These are phyloP conservation scores for Phodopus roborovskii DNA, from an alignment of 2,113 vertebrate genomes.

Conservation along the genomic window DNA sequence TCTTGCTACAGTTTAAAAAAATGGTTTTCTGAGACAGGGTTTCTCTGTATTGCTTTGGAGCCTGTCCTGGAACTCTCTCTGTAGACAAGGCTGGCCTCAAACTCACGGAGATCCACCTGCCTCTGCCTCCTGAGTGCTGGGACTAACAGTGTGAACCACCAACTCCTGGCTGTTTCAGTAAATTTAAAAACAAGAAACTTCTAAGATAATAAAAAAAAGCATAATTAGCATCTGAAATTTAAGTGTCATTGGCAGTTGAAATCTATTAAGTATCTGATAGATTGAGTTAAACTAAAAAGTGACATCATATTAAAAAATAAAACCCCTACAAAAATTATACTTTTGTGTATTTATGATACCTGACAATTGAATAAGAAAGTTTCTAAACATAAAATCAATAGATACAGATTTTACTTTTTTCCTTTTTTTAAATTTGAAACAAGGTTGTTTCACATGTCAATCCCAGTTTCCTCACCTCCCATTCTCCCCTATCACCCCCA, in stretches of 20 bases:
- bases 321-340: background rate
- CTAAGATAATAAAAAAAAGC: background rate
- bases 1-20: background rate
- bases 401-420: background rate
- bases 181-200: background rate
- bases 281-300: conserved; percentile 14
- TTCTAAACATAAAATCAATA: conserved; percentile 21
- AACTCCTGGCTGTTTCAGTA: background rate
- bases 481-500: too few relatives aligned
- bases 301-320: background rate
- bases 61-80: too few relatives aligned
- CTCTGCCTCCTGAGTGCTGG: too few relatives aligned
- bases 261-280: background rate
- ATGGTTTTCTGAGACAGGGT: too few relatives aligned
- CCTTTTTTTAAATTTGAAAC: too few relatives aligned
- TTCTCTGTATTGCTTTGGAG: too few relatives aligned
- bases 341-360: background rate
- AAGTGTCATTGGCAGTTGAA: background rate
- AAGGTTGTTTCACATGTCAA: too few relatives aligned
- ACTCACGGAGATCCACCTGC: too few relatives aligned
- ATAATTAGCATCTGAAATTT: background rate
- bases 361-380: background rate
- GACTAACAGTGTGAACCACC: too few relatives aligned
- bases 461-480: too few relatives aligned
- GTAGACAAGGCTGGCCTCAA: too few relatives aligned